These are phyloP conservation scores for Liopterus haemorrhoidalis DNA, from an alignment of 2,888 invertebrate species.

Conservation along the genomic window DNA sequence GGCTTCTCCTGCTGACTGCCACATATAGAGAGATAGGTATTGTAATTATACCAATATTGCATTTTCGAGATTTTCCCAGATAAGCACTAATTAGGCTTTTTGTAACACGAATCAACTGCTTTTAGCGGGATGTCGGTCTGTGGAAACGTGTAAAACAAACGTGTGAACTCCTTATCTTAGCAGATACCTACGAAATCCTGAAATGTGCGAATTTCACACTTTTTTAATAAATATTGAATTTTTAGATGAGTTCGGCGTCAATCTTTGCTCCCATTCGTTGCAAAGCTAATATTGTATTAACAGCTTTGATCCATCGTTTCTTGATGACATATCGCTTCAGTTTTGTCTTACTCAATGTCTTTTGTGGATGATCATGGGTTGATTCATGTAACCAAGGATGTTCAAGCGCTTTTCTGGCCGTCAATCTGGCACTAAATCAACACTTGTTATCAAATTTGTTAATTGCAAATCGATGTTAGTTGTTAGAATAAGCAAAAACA, in stretches of 20 bases:
- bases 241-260: conserved; percentile 47
- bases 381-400: conserved; percentile 74
- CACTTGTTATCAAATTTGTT: conserved; percentile 15
- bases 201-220: background rate
- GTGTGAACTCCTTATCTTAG: no score
- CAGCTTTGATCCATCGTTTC: conserved; percentile 85
- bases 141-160: no score
- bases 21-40: no score
- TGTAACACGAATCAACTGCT: no score
- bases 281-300: conserved; percentile 80
- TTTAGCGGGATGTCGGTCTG: no score
- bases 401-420: conserved; percentile 62
- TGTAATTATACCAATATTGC: no score
- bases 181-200: conserved; percentile 2
- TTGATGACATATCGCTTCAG: conserved; percentile 84
- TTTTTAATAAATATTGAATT: conserved; percentile 4
- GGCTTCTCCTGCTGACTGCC: no score
- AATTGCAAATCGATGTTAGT: no score
- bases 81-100: no score
- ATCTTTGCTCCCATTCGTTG: conserved; percentile 80
- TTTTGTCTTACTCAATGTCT: conserved; percentile 70
- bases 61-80: no score
- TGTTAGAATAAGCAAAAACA: no score
- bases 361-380: conserved; percentile 56
- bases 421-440: conserved; percentile 62